phyloP scores from a whole-genome alignment of 35 echinoderm and acorn worm genomes.

The Strongylocentrotus purpuratus region DNA sequence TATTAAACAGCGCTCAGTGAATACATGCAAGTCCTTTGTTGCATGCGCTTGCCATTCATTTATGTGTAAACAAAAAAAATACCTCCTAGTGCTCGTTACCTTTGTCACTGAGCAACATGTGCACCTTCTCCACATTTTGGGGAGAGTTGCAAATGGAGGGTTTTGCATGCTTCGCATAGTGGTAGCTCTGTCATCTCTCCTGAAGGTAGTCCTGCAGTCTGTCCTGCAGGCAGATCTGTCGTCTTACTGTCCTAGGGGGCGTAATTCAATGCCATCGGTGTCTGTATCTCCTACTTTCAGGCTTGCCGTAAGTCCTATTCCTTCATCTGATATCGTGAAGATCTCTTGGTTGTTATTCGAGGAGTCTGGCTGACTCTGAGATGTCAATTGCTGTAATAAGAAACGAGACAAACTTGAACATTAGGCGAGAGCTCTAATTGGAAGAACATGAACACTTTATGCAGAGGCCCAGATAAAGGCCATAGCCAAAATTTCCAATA shows the following conservation, averaged over 20 bases:
- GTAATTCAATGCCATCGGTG: neutral
- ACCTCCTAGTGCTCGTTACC: neutral
- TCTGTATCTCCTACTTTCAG: neutral
- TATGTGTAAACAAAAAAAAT: too few species aligned
- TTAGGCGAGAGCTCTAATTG: neutral
- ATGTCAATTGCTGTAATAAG: neutral
- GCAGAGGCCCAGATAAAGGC: too few species aligned
- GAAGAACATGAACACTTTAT: too few species aligned
- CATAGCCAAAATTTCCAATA: too few species aligned
- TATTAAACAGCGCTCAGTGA: too few species aligned
- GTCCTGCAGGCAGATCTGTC: too few species aligned
- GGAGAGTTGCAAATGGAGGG: neutral
- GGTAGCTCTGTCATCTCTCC: too few species aligned
- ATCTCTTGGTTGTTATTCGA: neutral
- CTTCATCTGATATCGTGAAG: neutral
- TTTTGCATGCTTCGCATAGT: neutral
- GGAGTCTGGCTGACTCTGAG: neutral
- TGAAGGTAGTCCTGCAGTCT: too few species aligned
- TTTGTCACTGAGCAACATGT: neutral
- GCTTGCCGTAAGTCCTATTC: neutral
- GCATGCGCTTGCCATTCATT: too few species aligned
- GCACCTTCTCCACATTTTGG: neutral
- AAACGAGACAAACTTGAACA: neutral
- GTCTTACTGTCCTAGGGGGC: neutral
- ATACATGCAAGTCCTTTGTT: too few species aligned